Conservation (phyloP, 2,888 invertebrate species). For the Trimorus sp. region DNA sequence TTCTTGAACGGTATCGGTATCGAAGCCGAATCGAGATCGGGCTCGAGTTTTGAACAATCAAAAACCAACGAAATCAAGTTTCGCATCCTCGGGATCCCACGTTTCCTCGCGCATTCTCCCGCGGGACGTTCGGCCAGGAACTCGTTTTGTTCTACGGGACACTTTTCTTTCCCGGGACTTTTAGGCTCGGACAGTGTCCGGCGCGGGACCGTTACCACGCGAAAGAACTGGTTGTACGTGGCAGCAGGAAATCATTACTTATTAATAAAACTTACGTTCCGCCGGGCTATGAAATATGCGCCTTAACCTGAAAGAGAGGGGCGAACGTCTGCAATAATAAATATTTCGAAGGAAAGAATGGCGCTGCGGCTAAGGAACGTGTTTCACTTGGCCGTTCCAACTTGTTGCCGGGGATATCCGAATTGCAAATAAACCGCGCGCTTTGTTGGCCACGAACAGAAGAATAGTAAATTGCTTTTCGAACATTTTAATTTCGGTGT, state of each 20-base stretch:
- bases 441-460: no score
- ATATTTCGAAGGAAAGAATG: slow-evolving; percentile 35
- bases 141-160: slow-evolving; percentile 68
- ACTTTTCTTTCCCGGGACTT: slow-evolving; percentile 61
- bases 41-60: slow-evolving; percentile 70
- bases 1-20: slow-evolving; percentile 63
- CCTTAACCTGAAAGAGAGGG: slow-evolving; percentile 17
- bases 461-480: no score
- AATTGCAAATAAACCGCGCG: background rate
- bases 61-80: slow-evolving; percentile 68
- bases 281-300: slow-evolving; percentile 45
- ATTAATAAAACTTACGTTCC: slow-evolving; percentile 51
- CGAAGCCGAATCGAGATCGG: slow-evolving; percentile 59
- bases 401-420: background rate
- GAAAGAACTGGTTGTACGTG: slow-evolving; percentile 61
- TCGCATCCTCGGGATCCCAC: slow-evolving; percentile 67
- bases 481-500: background rate
- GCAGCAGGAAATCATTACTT: slow-evolving; percentile 61
- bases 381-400: slow-evolving; percentile 15
- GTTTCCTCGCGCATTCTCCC: slow-evolving; percentile 55
- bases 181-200: slow-evolving; percentile 68
- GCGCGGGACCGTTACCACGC: slow-evolving; percentile 62
- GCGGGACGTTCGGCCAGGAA: slow-evolving; percentile 69
- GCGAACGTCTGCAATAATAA: slow-evolving; percentile 35
- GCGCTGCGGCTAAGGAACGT: slow-evolving; percentile 15